Conservation (phyloP, 2,113 vertebrate species). For the Halichoeres trimaculatus region DNA sequence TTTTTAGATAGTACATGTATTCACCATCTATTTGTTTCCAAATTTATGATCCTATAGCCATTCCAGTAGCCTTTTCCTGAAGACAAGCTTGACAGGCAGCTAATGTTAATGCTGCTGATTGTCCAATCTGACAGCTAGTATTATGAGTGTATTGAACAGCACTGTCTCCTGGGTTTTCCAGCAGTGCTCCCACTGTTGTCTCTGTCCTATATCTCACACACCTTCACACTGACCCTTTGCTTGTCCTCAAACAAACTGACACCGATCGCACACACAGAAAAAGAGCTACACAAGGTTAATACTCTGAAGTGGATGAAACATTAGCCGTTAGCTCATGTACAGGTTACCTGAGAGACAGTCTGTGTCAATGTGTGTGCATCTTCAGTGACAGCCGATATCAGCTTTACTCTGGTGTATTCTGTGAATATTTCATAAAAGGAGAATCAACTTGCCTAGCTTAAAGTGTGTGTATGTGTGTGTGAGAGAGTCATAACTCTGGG, state of each 20-base stretch:
- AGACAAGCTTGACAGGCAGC: neutral
- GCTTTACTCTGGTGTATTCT: conserved; percentile 7
- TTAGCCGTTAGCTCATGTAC: conserved; percentile 34
- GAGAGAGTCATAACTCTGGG: conserved; percentile 3
- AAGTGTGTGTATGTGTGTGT: neutral
- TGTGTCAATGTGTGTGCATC: conserved; percentile 4
- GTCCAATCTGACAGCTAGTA: conserved; percentile 2
- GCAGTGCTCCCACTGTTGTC: conserved; percentile 8
- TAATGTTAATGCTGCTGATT: conserved; percentile 10
- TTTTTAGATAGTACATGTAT: neutral
- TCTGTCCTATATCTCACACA: conserved; percentile 17
- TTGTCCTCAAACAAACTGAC: conserved; percentile 35
- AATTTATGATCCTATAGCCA: neutral
- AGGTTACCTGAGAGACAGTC: conserved; percentile 17
- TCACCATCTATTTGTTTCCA: neutral
- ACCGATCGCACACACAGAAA: conserved; percentile 18
- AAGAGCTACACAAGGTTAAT: conserved; percentile 40
- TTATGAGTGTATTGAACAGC: conserved; percentile 4
- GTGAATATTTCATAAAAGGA: conserved; percentile 16
- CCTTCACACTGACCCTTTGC: conserved; percentile 24
- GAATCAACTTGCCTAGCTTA: neutral
- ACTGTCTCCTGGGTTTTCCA: conserved; percentile 19
- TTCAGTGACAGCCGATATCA: conserved; percentile 3
- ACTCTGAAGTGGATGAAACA: conserved; percentile 52
- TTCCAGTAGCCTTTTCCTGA: neutral